Conservation (phyloP, 2,888 invertebrate genomes). For the Nineta flava region DNA sequence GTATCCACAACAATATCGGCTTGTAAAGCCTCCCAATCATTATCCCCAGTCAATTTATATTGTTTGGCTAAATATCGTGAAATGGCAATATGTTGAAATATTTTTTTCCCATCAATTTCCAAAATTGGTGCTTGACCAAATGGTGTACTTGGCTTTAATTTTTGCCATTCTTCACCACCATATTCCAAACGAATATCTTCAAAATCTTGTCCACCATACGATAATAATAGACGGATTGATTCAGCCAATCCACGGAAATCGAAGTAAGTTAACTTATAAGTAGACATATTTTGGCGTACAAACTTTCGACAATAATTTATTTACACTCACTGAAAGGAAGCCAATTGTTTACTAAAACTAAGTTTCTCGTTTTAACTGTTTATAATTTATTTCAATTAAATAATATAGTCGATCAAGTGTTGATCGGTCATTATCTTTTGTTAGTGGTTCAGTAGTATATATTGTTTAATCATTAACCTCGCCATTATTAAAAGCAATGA, state of each 20-base stretch:
- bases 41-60: constrained; percentile 34
- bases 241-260: constrained; percentile 44
- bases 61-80: constrained; percentile 36
- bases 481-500: too few species aligned
- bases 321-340: too few species aligned
- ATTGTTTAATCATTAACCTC: too few species aligned
- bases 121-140: constrained; percentile 40
- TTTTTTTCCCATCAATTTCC: constrained; percentile 37
- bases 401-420: too few species aligned
- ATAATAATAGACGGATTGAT: constrained; percentile 42
- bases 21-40: constrained; percentile 36
- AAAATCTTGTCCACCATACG: constrained; percentile 42
- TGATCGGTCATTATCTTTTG: too few species aligned
- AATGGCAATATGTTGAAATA: constrained; percentile 38
- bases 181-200: constrained; percentile 40
- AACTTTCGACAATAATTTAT: too few species aligned
- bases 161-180: constrained; percentile 32
- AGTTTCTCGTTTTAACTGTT: too few species aligned
- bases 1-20: constrained; percentile 40
- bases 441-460: too few species aligned
- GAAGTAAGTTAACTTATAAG: constrained; percentile 46
- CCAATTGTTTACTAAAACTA: too few species aligned
- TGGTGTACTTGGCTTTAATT: constrained; percentile 39
- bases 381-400: too few species aligned
- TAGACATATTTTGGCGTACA: constrained; percentile 19